Percentiles rank a stretch among this genome's conserved stretches.
phyloP scores from a whole-genome alignment of 2,113 vertebrate genomes.

The Aix galericulata region DNA sequence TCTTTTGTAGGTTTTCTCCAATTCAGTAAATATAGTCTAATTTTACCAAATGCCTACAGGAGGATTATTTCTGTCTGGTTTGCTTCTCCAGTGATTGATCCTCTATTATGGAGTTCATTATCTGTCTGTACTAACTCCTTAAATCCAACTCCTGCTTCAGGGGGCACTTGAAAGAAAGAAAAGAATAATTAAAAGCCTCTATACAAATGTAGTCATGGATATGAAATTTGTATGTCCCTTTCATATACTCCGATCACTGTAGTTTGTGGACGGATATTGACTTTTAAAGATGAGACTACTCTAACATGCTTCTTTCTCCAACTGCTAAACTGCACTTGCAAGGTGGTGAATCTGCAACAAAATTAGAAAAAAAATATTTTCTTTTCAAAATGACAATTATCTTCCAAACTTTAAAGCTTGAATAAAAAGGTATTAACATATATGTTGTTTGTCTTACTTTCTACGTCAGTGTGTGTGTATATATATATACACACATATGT shows the following conservation, averaged over 20 bases:
- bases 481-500: too few species aligned
- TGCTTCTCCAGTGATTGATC: background rate
- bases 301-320: background rate
- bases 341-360: background rate
- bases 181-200: background rate
- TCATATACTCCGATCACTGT: background rate
- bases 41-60: background rate
- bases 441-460: background rate
- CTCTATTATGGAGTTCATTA: background rate
- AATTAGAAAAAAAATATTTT: background rate
- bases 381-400: background rate
- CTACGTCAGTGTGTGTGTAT: background rate
- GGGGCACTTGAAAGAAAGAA: background rate
- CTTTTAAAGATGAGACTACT: background rate
- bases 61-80: background rate
- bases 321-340: background rate
- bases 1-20: background rate
- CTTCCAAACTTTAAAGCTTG: background rate
- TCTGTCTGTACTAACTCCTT: background rate
- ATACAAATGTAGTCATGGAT: background rate
- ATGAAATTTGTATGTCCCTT: background rate
- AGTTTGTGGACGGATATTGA: background rate
- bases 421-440: background rate
- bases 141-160: background rate
- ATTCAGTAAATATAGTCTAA: background rate